Evolutionary conservation across 1,140 invertebrate genomes (phyloP).

Genomic region (Gerris buenoi): DNA sequence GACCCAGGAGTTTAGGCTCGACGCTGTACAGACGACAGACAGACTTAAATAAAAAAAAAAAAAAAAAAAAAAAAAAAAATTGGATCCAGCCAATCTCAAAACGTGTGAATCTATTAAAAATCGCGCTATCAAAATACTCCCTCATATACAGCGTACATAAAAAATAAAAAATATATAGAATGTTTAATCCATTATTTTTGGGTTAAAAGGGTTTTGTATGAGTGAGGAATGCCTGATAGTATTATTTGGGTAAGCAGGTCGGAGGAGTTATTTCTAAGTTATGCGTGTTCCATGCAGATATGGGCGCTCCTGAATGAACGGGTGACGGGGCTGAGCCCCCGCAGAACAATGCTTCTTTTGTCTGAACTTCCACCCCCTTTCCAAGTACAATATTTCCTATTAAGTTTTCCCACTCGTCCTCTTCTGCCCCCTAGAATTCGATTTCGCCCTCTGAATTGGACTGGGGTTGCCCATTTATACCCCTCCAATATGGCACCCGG

Average conservation of each 20-base stretch:
- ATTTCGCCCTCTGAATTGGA: background rate
- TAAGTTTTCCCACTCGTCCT: background rate
- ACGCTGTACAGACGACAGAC: no score
- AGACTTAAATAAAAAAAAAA: no score
- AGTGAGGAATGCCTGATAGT: no score
- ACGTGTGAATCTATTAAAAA: no score
- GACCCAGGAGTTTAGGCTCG: no score
- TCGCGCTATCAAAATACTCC: no score
- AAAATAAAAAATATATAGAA: no score
- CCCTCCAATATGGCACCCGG: background rate
- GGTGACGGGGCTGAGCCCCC: background rate
- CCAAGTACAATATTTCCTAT: background rate
- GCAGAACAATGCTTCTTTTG: background rate
- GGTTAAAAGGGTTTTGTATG: no score
- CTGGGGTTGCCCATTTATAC: background rate
- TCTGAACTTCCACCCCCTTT: background rate
- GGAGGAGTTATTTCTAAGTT: background rate
- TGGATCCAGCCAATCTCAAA: no score
- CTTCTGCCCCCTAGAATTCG: background rate
- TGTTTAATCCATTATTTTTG: no score
- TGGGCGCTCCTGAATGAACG: background rate
- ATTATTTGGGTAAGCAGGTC: background rate
- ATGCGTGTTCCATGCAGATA: background rate
- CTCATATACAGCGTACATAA: no score
- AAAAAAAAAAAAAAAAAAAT: no score